These are phyloP conservation scores for Melitaea athalia DNA, from an alignment of 2,888 invertebrate genomes.

Conservation along the genomic window DNA sequence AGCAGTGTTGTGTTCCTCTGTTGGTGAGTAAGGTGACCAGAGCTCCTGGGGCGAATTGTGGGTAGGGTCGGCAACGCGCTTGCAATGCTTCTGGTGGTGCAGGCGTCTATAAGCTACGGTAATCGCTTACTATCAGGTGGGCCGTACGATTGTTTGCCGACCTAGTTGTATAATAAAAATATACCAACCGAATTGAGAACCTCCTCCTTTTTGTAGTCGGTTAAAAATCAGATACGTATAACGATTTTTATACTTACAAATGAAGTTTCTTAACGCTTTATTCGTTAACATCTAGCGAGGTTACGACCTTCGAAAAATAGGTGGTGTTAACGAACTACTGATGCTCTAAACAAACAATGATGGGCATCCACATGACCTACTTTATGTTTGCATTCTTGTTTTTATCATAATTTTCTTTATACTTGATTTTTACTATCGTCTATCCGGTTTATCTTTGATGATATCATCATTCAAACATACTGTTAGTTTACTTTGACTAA, in stretches of 20 bases:
- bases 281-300: constrained; percentile 34
- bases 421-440: constrained; percentile 59
- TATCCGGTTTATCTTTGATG: constrained; percentile 52
- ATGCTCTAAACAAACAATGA: constrained; percentile 45
- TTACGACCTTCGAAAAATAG: constrained; percentile 45
- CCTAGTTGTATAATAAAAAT: no score
- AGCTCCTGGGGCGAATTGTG: no score
- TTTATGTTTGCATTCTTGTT: constrained; percentile 47
- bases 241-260: constrained; percentile 2
- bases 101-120: no score
- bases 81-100: no score
- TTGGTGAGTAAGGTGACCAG: no score
- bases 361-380: constrained; percentile 54
- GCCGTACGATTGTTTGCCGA: no score
- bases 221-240: neutral
- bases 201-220: no score
- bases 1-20: no score
- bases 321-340: constrained; percentile 47
- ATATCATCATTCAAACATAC: constrained; percentile 31
- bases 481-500: neutral
- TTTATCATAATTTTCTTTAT: constrained; percentile 57
- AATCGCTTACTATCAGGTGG: no score
- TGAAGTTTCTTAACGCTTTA: constrained; percentile 9
- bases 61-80: no score
- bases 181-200: no score